Conservation (phyloP, 2,888 invertebrate genomes). For the Autographa pulchrina region DNA sequence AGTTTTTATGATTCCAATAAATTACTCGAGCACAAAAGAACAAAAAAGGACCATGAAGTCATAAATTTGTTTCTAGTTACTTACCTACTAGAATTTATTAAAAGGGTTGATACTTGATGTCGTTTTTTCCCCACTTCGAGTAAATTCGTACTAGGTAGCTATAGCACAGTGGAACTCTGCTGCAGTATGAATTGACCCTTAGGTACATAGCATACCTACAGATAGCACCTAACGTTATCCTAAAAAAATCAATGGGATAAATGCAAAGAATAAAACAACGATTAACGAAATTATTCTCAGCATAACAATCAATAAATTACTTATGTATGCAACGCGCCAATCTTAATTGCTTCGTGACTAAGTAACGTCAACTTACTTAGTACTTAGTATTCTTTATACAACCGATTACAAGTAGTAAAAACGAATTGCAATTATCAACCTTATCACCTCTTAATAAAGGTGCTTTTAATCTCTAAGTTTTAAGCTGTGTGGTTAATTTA, state of each 20-base stretch:
- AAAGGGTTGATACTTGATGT: background rate
- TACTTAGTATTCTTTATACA: slow-evolving; percentile 19
- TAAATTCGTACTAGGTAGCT: no score
- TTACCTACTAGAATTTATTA: background rate
- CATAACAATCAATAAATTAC: slow-evolving; percentile 6
- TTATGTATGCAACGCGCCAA: slow-evolving; percentile 42
- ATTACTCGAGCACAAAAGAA: slow-evolving; percentile 1
- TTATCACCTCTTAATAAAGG: background rate
- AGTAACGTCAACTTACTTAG: slow-evolving; percentile 11
- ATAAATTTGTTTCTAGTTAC: background rate
- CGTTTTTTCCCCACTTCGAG: no score
- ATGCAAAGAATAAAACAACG: background rate
- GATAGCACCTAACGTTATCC: no score
- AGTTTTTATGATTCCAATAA: background rate
- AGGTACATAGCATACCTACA: no score
- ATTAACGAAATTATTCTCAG: background rate
- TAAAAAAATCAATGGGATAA: no score
- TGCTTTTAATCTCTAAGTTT: background rate
- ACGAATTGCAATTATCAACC: background rate
- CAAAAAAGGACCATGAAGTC: background rate
- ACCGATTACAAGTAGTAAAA: background rate
- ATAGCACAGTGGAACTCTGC: no score
- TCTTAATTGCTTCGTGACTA: slow-evolving; percentile 45
- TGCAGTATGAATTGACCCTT: no score
- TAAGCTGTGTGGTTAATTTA: background rate